phyloP scores from a whole-genome alignment of 2,113 vertebrate species.

The Dunckerocampus dactyliophorus region DNA sequence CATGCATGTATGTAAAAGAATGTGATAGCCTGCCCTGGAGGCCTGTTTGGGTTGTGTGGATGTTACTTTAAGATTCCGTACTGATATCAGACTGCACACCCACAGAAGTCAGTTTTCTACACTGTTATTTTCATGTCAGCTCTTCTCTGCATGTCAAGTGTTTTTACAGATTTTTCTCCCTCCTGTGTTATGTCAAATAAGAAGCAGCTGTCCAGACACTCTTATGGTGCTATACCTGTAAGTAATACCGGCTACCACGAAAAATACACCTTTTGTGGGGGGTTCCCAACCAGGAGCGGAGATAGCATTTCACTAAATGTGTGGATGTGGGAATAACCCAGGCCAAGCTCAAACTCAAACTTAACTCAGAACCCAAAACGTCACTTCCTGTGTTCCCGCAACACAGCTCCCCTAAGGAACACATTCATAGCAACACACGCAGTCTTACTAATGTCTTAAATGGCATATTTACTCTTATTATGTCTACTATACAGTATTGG shows the following conservation, averaged over 20 bases:
- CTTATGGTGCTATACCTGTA: slow-evolving; percentile 4
- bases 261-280: slow-evolving; percentile 2
- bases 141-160: slow-evolving; percentile 1
- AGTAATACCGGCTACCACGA: slow-evolving; percentile 4
- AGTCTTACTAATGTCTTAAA: too few species aligned
- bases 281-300: neutral
- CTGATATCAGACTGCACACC: neutral
- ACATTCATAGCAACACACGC: too few species aligned
- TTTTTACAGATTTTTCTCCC: slow-evolving; percentile 11
- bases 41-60: neutral
- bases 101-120: slow-evolving; percentile 2
- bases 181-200: slow-evolving; percentile 11
- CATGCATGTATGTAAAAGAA: neutral
- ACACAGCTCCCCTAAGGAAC: too few species aligned
- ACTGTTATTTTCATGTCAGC: slow-evolving; percentile 4
- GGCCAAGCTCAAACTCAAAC: too few species aligned
- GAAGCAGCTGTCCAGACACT: slow-evolving; percentile 25
- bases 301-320: neutral
- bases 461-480: too few species aligned
- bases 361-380: too few species aligned
- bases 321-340: neutral
- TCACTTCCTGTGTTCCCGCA: too few species aligned
- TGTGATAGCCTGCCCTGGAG: neutral
- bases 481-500: too few species aligned
- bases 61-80: neutral